Evolutionary conservation across 2,797 vertebrate species (phyloP), one percentile per base, ranked within the genome.

Genomic region (Eutrigla gurnardus): DNA sequence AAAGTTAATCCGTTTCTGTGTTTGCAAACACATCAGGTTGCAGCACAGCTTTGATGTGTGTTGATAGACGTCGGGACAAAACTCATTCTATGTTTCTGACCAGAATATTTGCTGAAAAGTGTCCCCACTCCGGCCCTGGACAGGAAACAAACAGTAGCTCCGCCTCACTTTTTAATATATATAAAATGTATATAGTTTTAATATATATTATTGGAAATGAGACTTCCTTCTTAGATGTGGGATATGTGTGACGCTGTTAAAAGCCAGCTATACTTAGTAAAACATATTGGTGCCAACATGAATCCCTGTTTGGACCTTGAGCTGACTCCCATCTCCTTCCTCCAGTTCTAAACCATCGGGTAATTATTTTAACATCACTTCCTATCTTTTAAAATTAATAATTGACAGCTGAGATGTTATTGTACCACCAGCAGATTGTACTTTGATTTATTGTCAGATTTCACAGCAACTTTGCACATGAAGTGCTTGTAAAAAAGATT

Each of bases 1-100:
- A 79, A 75, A 13, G 35, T 32, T 33, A 9, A 40, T 17, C 46
- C n/a, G 10, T 71, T 18, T 78, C 43, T 74, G 17, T 75, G 53
- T 80, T 52, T 42, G n/a, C 17, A 53, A n/a, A 53, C 45, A 35
- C 25, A 50, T 33, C 10, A 57, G n/a, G 63, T 9, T 50, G 39
- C 47, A 55, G 35, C 33, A 55, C 54, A 58, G 36, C 55, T 58
- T 58, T 4, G 9, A 15, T 33, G 11, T 35, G 6, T 35, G 54
- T 32, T 73, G 14, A 4, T 25, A 25, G 47, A 53, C 73, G 10
- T 40, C 4, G 6, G 55, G 18, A 63, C 10, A n/a, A 4, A 4
- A 42, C 39, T 50, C n/a, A 12, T 47, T 63, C 4, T 25, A 36
- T 17, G 53, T 15, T 55, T 57, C 3, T 14, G 4, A 61, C 1